phyloP scores from a whole-genome alignment of 2,888 invertebrate species.

The Drosophila atripex region DNA sequence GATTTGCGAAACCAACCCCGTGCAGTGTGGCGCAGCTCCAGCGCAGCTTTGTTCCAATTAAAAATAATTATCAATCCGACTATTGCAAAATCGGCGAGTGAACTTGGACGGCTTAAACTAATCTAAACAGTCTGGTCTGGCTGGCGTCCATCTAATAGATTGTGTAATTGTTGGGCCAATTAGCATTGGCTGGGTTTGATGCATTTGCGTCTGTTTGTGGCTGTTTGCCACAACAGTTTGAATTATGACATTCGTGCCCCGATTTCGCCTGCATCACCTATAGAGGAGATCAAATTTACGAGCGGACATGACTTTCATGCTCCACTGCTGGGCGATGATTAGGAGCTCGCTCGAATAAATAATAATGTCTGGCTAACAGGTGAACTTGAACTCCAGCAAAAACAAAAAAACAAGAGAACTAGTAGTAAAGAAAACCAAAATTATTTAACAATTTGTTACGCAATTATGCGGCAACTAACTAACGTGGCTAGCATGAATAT shows the following conservation, averaged over 20 bases:
- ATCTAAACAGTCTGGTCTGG: conserved; percentile 40
- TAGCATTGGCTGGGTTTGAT: conserved; percentile 58
- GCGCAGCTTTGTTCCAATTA: conserved; percentile 58
- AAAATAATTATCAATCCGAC: conserved; percentile 62
- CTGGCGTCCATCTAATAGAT: conserved; percentile 69
- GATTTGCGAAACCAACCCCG: conserved; percentile 1
- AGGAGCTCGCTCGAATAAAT: conserved; percentile 47
- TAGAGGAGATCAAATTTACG: conserved; percentile 60
- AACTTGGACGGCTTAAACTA: conserved; percentile 34
- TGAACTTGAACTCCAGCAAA: conserved; percentile 69
- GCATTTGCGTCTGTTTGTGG: conserved; percentile 6
- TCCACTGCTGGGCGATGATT: conserved; percentile 66
- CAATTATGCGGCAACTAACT: conserved; percentile 70
- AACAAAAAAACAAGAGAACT: conserved; percentile 25
- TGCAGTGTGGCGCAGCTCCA: background rate
- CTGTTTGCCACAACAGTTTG: conserved; percentile 22
- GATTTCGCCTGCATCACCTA: conserved; percentile 54
- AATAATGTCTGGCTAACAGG: conserved; percentile 47
- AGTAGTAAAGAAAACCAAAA: conserved; percentile 47
- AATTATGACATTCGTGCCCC: conserved; percentile 70
- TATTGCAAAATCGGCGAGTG: conserved; percentile 34
- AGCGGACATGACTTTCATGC: conserved; percentile 78
- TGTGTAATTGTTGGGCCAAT: conserved; percentile 72
- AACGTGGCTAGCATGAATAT: conserved; percentile 28
- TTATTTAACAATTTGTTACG: conserved; percentile 73